Evolutionary conservation across 2,797 vertebrate species (phyloP).

Genomic region (Lagodon rhomboides): DNA sequence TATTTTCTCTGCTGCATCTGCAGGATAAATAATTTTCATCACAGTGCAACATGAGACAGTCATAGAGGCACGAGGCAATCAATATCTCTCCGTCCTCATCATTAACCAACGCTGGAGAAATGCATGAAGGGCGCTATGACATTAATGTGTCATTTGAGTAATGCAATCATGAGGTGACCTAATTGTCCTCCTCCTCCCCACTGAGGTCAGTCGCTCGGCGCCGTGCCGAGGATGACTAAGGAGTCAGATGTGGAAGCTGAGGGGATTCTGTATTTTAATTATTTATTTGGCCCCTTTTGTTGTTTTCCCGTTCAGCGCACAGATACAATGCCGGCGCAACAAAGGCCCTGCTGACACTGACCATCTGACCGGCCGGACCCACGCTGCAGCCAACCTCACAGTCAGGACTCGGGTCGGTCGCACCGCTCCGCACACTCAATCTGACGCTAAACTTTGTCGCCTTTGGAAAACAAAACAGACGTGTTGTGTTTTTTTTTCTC

Average conservation of each 20-base stretch:
- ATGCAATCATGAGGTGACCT: conserved; percentile 81
- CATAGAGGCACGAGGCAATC: conserved; percentile 65
- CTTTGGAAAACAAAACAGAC: conserved; percentile 3
- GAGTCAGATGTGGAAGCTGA: conserved; percentile 83
- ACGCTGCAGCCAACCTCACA: conserved; percentile 66
- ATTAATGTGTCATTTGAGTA: conserved; percentile 81
- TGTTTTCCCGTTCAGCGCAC: conserved; percentile 83
- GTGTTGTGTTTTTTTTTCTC: conserved; percentile 17
- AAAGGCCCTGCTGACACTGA: conserved; percentile 83
- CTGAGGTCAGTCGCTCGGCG: conserved; percentile 71
- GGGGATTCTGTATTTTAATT: conserved; percentile 82
- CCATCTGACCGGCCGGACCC: conserved; percentile 80
- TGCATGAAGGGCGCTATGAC: conserved; percentile 71
- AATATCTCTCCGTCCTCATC: conserved; percentile 60
- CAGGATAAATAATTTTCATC: conserved; percentile 35
- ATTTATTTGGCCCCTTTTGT: conserved; percentile 83
- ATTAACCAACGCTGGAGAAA: conserved; percentile 73
- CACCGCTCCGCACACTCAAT: conserved; percentile 40
- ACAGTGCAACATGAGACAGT: conserved; percentile 49
- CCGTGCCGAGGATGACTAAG: conserved; percentile 72
- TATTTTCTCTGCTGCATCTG: conserved; percentile 23
- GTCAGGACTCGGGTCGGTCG: conserved; percentile 61
- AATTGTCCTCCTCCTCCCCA: conserved; percentile 74
- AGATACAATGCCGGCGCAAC: conserved; percentile 80
- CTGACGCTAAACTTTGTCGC: conserved; percentile 46